phyloP scores from a whole-genome alignment of 2,113 vertebrate genomes.

The Atrichornis clamosus region DNA sequence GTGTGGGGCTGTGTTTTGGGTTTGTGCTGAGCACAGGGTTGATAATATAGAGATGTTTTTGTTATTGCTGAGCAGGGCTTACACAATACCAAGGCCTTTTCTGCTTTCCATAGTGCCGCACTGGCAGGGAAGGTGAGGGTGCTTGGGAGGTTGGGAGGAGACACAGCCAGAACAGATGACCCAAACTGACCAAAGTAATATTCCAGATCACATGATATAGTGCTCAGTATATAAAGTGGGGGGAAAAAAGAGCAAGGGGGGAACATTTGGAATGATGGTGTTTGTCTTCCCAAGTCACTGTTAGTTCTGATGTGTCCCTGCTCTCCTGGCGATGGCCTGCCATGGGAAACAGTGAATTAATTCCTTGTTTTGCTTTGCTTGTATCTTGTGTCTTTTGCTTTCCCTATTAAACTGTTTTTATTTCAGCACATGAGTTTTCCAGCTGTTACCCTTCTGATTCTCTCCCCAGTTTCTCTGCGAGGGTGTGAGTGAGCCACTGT shows the following conservation, averaged over 20 bases:
- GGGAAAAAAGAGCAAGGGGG: neutral
- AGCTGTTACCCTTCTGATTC: neutral
- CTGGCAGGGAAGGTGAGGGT: neutral
- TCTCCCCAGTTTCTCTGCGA: neutral
- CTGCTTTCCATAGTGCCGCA: fast-evolving
- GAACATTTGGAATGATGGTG: neutral
- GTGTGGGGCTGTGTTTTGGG: neutral
- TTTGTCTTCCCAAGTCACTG: neutral
- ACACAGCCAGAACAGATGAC: neutral
- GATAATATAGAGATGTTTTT: neutral
- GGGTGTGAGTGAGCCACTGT: neutral
- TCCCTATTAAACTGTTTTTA: neutral
- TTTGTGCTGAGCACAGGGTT: neutral
- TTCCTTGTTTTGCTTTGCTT: neutral
- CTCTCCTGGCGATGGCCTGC: neutral
- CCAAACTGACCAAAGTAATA: neutral
- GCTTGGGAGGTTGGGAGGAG: neutral
- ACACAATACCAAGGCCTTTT: neutral
- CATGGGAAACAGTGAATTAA: neutral
- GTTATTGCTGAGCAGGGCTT: neutral
- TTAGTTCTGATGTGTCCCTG: no score
- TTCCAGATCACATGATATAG: neutral
- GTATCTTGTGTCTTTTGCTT: neutral
- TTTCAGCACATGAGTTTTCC: neutral
- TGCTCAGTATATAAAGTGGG: neutral